Conservation (phyloP, 2,797 vertebrate species). For the Trematomus bernacchii region DNA sequence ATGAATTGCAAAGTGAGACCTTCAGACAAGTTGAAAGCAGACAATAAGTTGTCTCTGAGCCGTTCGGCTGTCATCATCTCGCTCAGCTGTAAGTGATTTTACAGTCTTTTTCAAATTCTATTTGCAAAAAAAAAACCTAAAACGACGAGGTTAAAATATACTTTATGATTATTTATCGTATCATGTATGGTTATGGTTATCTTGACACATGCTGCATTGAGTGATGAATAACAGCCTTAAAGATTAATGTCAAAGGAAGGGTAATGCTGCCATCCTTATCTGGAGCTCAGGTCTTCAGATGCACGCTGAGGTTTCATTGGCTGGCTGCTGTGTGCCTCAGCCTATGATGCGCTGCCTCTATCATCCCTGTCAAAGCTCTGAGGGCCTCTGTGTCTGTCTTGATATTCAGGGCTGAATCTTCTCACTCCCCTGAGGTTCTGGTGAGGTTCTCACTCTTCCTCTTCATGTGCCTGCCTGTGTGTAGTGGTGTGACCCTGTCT, state of each 20-base stretch:
- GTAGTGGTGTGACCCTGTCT: constrained; percentile 53
- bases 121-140: not conserved
- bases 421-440: constrained; percentile 50
- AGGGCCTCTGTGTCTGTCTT: constrained; percentile 45
- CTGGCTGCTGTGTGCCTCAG: constrained; percentile 28
- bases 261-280: constrained; percentile 37
- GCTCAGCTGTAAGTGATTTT: constrained; percentile 26
- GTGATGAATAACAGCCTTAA: constrained; percentile 24
- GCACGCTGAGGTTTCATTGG: constrained; percentile 34
- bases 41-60: constrained; percentile 24
- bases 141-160: not conserved
- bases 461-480: constrained; percentile 61
- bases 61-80: constrained; percentile 19
- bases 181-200: constrained; percentile 31
- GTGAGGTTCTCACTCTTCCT: constrained; percentile 31
- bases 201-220: constrained; percentile 23
- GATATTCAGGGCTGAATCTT: constrained; percentile 64
- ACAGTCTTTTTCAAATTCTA: not conserved
- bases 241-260: constrained; percentile 33
- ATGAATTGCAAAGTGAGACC: constrained; percentile 39
- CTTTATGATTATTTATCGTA: not conserved
- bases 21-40: constrained; percentile 30
- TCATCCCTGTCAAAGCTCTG: constrained; percentile 58
- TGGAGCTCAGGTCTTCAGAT: constrained; percentile 38
- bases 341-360: constrained; percentile 40